These are phyloP conservation scores for Pempheris klunzingeri DNA, from an alignment of 2,797 vertebrate genomes.

Conservation along the genomic window DNA sequence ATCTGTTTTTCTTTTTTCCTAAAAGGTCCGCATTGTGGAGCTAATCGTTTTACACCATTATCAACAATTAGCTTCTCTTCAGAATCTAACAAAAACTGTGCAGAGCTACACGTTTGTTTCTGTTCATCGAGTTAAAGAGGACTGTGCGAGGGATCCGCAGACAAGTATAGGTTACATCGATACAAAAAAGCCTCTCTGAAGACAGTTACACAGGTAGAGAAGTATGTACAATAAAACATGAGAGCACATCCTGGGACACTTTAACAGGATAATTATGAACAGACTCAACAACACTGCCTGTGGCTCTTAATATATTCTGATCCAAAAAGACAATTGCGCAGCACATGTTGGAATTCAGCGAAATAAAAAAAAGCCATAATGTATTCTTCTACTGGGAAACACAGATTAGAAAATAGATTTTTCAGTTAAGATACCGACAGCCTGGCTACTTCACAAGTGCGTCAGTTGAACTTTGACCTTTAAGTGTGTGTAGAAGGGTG, in stretches of 20 bases:
- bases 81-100: neutral
- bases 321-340: constrained; percentile 58
- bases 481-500: neutral
- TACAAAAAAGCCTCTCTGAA: constrained; percentile 40
- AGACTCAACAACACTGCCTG: constrained; percentile 69
- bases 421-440: no score
- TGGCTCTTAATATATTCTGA: constrained; percentile 60
- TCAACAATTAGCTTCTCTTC: neutral
- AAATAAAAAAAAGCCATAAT: constrained; percentile 50
- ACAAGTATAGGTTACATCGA: constrained; percentile 23
- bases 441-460: neutral
- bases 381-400: constrained; percentile 27
- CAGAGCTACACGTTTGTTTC: constrained; percentile 6
- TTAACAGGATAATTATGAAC: constrained; percentile 82
- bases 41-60: neutral
- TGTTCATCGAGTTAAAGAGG: constrained; percentile 18
- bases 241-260: constrained; percentile 79
- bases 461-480: constrained; percentile 41
- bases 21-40: neutral
- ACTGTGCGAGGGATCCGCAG: constrained; percentile 33
- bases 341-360: constrained; percentile 57
- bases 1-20: neutral
- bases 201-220: constrained; percentile 79
- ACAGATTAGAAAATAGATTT: neutral
- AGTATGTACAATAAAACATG: constrained; percentile 79